Evolutionary conservation across 2,113 vertebrate species (phyloP).

Genomic region (Phrynosoma platyrhinos): DNA sequence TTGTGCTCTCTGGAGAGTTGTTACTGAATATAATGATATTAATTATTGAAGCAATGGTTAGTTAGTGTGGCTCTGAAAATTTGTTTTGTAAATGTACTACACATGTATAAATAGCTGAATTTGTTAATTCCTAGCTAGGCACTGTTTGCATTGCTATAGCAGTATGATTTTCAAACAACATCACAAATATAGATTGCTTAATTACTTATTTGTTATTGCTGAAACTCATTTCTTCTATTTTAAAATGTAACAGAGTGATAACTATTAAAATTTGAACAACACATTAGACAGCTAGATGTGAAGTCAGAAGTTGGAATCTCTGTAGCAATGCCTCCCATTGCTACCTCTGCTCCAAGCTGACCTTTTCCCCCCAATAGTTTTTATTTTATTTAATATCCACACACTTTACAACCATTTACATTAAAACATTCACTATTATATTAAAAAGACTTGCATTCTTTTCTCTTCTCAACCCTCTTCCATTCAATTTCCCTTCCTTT

Average conservation of each 20-base stretch:
- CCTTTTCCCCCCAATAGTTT: too few species aligned
- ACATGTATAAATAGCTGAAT: conserved; percentile 44
- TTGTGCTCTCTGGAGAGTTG: conserved; percentile 50
- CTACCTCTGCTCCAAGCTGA: too few species aligned
- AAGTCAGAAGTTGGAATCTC: background rate
- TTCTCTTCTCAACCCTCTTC: too few species aligned
- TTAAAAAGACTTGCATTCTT: too few species aligned
- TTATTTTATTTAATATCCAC: too few species aligned
- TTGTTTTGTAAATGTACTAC: conserved; percentile 67
- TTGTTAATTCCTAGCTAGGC: conserved; percentile 72
- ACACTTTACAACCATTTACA: too few species aligned
- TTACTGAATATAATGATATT: conserved; percentile 57
- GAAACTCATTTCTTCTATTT: conserved; percentile 52
- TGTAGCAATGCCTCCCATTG: too few species aligned
- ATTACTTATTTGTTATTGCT: conserved; percentile 50
- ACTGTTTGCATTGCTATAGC: conserved; percentile 61
- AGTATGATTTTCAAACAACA: conserved; percentile 63
- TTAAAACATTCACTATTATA: too few species aligned
- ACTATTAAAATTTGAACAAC: too few species aligned
- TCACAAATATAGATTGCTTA: conserved; percentile 63
- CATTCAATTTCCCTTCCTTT: too few species aligned
- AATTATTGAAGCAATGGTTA: conserved; percentile 50
- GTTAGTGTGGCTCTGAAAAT: conserved; percentile 61
- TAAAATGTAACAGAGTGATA: too few species aligned
- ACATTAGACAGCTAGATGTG: too few species aligned